phyloP scores from a whole-genome alignment of 2,888 invertebrate species.

The Heliconius charithonia region DNA sequence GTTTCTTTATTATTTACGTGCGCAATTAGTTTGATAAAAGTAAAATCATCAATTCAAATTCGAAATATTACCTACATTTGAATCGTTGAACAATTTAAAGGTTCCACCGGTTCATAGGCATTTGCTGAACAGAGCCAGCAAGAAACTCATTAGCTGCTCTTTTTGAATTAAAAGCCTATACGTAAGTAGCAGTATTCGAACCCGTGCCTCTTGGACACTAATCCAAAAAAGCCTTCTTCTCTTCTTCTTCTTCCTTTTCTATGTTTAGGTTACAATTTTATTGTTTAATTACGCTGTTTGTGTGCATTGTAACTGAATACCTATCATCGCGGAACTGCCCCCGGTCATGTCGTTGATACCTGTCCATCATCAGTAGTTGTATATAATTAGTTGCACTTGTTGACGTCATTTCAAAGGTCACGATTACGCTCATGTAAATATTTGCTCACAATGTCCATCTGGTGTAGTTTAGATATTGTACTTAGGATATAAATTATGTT shows the following conservation, averaged over 20 bases:
- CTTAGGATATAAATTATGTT: not conserved
- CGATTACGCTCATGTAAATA: conserved; percentile 22
- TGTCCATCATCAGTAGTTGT: conserved; percentile 34
- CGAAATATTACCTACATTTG: too few relatives aligned
- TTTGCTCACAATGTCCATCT: conserved; percentile 13
- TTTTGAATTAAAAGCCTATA: too few relatives aligned
- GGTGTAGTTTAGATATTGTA: conserved; percentile 7
- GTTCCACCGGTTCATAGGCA: too few relatives aligned
- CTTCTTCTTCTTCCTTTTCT: too few relatives aligned
- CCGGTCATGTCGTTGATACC: conserved; percentile 24
- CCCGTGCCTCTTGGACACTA: too few relatives aligned
- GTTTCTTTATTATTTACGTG: conserved; percentile 46
- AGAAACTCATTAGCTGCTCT: too few relatives aligned
- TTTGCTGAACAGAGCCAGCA: too few relatives aligned
- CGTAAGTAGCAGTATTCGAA: too few relatives aligned
- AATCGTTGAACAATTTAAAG: too few relatives aligned
- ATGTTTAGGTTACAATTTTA: not conserved
- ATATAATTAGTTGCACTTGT: conserved; percentile 5
- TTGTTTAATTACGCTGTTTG: conserved; percentile 15
- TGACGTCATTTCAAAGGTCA: conserved; percentile 33
- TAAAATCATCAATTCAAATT: conserved; percentile 46
- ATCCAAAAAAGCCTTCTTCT: too few relatives aligned
- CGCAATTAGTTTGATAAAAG: conserved; percentile 39
- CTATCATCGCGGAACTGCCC: conserved; percentile 5
- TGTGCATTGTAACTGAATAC: conserved; percentile 25